A percentile compares a stretch with the other conserved stretches of the same genome.
Conservation (phyloP, 2,888 invertebrate species). For the Cantharis flavilabris region DNA sequence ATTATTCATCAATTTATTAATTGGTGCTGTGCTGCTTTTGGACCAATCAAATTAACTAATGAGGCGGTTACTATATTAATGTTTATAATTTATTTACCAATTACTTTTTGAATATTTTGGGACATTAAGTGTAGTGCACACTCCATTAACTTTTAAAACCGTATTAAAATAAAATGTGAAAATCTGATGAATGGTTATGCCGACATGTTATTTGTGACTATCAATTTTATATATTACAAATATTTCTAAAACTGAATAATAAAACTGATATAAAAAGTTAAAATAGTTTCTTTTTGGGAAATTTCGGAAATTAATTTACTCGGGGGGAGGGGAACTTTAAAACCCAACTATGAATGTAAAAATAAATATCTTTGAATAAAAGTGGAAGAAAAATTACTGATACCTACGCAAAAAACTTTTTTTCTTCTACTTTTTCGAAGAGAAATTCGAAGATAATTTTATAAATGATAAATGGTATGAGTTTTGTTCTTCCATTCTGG, state of each 20-base stretch:
- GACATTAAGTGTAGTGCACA: slow-evolving; percentile 5
- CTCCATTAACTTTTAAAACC: neutral
- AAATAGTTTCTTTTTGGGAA: too few relatives aligned
- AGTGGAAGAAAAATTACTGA: too few relatives aligned
- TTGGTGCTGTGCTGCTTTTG: neutral
- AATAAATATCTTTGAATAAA: too few relatives aligned
- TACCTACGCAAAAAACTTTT: too few relatives aligned
- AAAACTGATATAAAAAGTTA: neutral
- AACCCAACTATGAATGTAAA: too few relatives aligned
- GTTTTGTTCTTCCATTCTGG: too few relatives aligned
- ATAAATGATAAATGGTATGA: too few relatives aligned
- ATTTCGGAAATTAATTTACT: too few relatives aligned
- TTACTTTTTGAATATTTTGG: slow-evolving; percentile 11
- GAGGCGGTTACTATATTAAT: slow-evolving; percentile 1
- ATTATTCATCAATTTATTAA: slow-evolving; percentile 4
- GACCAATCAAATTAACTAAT: slow-evolving; percentile 5
- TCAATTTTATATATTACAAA: neutral
- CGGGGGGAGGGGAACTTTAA: too few relatives aligned
- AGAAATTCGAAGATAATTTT: too few relatives aligned
- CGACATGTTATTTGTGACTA: neutral
- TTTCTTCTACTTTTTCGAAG: too few relatives aligned
- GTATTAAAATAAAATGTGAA: slow-evolving; percentile 1
- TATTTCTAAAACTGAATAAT: neutral
- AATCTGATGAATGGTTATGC: neutral
- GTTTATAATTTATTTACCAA: slow-evolving; percentile 11